phyloP scores from a whole-genome alignment of 2,888 invertebrate species.

The Furcula furcula region DNA sequence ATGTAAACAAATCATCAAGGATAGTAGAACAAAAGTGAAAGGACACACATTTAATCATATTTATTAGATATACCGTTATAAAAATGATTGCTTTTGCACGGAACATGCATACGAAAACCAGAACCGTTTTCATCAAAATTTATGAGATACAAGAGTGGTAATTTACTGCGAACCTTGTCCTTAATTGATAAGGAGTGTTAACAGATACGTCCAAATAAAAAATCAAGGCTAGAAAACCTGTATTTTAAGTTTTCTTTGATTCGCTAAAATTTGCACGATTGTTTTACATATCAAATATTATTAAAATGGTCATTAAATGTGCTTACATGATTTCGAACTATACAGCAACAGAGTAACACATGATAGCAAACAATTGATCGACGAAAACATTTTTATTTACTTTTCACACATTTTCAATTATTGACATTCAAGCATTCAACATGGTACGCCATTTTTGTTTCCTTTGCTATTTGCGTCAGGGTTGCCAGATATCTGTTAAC shows the following conservation, averaged over 20 bases:
- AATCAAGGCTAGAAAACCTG: constrained; percentile 38
- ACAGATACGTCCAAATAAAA: constrained; percentile 21
- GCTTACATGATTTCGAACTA: constrained; percentile 62
- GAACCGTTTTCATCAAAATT: constrained; percentile 15
- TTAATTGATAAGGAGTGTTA: constrained; percentile 34
- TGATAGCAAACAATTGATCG: constrained; percentile 46
- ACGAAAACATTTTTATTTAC: constrained; percentile 72
- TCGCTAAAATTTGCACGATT: not conserved
- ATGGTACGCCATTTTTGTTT: constrained; percentile 70
- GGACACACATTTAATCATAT: constrained; percentile 15
- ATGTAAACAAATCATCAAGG: constrained; percentile 13
- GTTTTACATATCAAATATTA: not conserved
- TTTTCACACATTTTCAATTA: constrained; percentile 58
- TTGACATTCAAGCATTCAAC: constrained; percentile 37
- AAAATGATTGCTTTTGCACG: not conserved
- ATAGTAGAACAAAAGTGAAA: constrained; percentile 42
- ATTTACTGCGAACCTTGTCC: constrained; percentile 31
- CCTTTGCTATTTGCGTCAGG: constrained; percentile 24
- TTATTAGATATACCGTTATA: constrained; percentile 21
- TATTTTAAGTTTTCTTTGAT: constrained; percentile 23
- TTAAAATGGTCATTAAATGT: constrained; percentile 8
- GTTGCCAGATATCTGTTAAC: too few species aligned
- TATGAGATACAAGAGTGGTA: constrained; percentile 12
- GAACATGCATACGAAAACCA: constrained; percentile 6
- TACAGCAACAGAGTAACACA: constrained; percentile 47